These are phyloP conservation scores for Yponomeuta sedellus DNA, from an alignment of 2,888 invertebrate genomes.

Conservation along the genomic window DNA sequence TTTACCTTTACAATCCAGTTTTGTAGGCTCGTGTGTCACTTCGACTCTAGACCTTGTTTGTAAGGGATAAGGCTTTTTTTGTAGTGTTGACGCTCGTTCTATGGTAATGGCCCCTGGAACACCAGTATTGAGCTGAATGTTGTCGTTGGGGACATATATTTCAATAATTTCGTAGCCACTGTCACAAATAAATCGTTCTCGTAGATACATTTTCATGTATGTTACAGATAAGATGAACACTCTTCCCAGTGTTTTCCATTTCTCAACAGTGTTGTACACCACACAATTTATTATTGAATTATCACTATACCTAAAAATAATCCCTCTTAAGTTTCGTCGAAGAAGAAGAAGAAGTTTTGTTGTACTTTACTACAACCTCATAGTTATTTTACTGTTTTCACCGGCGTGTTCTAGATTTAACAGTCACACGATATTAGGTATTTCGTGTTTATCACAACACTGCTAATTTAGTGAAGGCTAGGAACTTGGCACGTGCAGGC, in stretches of 20 bases:
- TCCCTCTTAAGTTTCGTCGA: too few relatives aligned
- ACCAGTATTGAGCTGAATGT: conserved; percentile 35
- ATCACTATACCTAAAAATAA: too few relatives aligned
- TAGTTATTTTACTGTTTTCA: too few relatives aligned
- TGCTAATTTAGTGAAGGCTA: too few relatives aligned
- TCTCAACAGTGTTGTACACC: neutral
- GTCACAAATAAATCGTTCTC: conserved; percentile 66
- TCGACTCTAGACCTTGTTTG: conserved; percentile 54
- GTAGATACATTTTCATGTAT: conserved; percentile 37
- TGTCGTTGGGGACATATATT: conserved; percentile 70
- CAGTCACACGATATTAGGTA: too few relatives aligned
- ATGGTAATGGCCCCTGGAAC: conserved; percentile 21
- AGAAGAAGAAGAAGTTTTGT: too few relatives aligned
- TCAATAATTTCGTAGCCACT: conserved; percentile 61
- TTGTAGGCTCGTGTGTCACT: conserved; percentile 39
- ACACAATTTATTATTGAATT: too few relatives aligned
- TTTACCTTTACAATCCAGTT: conserved; percentile 46
- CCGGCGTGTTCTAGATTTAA: too few relatives aligned
- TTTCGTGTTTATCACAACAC: too few relatives aligned
- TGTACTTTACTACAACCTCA: too few relatives aligned
- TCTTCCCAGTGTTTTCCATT: neutral
- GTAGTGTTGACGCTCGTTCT: conserved; percentile 22
- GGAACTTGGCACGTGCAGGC: too few relatives aligned
- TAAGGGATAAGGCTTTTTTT: conserved; percentile 38
- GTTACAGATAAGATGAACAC: neutral